A percentile compares a stretch with the other conserved stretches of the same genome.
phyloP scores from a whole-genome alignment of 2,888 invertebrate species.

The Stegana nigrithorax region DNA sequence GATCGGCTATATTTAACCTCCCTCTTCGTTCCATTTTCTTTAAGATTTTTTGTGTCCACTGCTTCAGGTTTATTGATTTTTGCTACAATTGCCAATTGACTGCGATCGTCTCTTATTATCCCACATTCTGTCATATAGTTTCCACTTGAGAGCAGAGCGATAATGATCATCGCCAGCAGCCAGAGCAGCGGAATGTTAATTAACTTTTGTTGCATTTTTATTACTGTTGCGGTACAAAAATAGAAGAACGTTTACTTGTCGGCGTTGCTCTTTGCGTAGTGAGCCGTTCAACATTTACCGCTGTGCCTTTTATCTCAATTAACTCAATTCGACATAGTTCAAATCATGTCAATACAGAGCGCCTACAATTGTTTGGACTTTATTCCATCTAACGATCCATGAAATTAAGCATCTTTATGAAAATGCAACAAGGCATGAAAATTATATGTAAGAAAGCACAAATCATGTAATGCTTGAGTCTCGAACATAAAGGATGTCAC shows the following conservation, averaged over 20 bases:
- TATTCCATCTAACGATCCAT: conserved; percentile 28
- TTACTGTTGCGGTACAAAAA: not conserved
- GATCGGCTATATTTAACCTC: conserved; percentile 36
- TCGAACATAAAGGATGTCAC: conserved; percentile 26
- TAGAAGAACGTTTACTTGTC: conserved; percentile 10
- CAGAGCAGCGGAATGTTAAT: not conserved
- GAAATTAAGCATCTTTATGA: conserved; percentile 26
- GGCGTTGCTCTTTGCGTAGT: conserved; percentile 3
- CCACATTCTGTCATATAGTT: not conserved
- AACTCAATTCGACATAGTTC: no score
- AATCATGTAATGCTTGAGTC: conserved; percentile 14
- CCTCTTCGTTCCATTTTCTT: not conserved
- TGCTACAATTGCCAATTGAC: no score
- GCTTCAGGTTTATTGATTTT: no score
- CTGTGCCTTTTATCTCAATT: no score
- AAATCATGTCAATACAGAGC: no score
- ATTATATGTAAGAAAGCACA: conserved; percentile 22
- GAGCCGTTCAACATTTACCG: no score
- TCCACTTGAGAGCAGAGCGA: conserved; percentile 8
- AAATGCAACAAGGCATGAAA: conserved; percentile 28
- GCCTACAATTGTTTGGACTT: no score
- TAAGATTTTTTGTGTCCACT: no score
- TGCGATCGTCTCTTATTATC: conserved; percentile 19
- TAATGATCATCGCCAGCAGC: not conserved
- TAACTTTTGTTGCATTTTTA: conserved; percentile 1